Evolutionary conservation across 2,113 vertebrate species (phyloP).

Genomic region (Callipepla squamata): DNA sequence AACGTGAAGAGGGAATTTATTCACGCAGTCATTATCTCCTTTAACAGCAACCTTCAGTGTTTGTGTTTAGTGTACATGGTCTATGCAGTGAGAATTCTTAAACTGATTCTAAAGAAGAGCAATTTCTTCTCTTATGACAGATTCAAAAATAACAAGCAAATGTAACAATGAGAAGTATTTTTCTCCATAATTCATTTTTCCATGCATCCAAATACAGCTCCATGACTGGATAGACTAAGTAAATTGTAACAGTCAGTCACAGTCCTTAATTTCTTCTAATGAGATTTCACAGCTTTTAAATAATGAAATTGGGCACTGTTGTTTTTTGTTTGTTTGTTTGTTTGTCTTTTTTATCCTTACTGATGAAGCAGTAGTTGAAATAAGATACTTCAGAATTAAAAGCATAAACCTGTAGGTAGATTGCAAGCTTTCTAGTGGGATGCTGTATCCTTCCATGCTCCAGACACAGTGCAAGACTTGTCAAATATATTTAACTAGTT

Average conservation of each 20-base stretch:
- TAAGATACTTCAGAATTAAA: not conserved
- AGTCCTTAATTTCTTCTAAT: not conserved
- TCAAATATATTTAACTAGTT: not conserved
- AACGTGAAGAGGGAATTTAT: not conserved
- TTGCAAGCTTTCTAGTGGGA: not conserved
- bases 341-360: not conserved
- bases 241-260: not conserved
- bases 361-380: not conserved
- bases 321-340: not conserved
- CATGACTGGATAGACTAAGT: not conserved
- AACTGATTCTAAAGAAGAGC: not conserved
- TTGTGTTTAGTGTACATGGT: not conserved
- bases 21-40: not conserved
- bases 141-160: not conserved
- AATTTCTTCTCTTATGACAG: not conserved
- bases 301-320: not conserved
- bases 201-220: not conserved
- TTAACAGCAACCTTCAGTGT: not conserved
- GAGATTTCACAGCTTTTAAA: not conserved
- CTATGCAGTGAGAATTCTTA: not conserved
- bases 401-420: not conserved
- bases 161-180: not conserved
- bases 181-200: not conserved
- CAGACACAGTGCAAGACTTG: not conserved
- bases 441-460: not conserved